Evolutionary conservation across 2,797 vertebrate genomes (phyloP), one percentile per base, ranked within the genome.

Genomic region (Catostomus latipinnis): DNA sequence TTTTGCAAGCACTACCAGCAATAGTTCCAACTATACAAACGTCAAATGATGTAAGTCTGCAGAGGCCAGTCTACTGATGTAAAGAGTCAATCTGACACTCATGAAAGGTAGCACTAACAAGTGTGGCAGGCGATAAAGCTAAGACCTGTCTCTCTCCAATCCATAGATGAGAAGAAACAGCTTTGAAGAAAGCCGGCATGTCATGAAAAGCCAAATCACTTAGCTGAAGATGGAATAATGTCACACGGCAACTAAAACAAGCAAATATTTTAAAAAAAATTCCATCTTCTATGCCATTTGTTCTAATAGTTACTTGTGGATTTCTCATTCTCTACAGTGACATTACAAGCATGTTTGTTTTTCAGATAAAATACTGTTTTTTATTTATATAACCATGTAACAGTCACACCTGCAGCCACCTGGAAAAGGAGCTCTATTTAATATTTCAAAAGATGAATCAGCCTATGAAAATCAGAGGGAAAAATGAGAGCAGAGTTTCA

Each of bases 41-140:
- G 65, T 70, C 70, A 67, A 71, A 80, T 9, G 43, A 50, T 60
- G 57, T 6, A 57, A 54, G 56, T 52, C 73, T 70, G 70, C 71
- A 52, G 63, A 46, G 57, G 13, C 54, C 67, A 56, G 79, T 65
- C 62, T 60, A 90, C 76, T 88, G 90, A 92, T 80, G 83, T 78
- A 89, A 81, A 16, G 2, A 88, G 93, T 90, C 90, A 90, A 89
- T 90, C 76, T 93, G 88, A 92, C 88, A 88, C 89, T 90, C 91
- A 89, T 92, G 86, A 93, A 93, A 92, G 86, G 90, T 81, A 88
- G 80, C 85, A 85, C 82, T 87, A 90, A 92, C 83, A 90, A 89
- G 89, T 88, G 85, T 84, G 90, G 82, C 67, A 84, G 56, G 87
- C 84, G 86, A 91, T 90, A 88, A 90, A 93, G 86, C 92, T 88